Evolutionary conservation across 2,113 vertebrate species (phyloP), one percentile per base, ranked within the genome.

Genomic region (Lasiurus borealis): DNA sequence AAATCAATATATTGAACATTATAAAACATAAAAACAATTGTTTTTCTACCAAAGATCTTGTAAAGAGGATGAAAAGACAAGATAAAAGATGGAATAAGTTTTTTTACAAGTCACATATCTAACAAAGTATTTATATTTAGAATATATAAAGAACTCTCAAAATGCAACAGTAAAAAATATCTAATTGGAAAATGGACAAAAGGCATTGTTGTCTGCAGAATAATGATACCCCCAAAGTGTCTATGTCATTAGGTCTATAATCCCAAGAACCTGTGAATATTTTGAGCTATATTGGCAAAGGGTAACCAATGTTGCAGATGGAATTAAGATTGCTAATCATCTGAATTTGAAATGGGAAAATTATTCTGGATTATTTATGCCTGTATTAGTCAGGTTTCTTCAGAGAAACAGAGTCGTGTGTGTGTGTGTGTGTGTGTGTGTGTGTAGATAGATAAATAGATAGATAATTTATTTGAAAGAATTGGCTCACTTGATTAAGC

Each of bases 231-330:
- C 23, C 27, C 25, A 19, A 92, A 48, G 27, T 0, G 29, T 44
- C 34, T 29, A 27, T 34, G 1, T 0, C 0, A 10, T 13, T 12
- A 8, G 54, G 54, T 27, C 69, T 15, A 23, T 44, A 10, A 27
- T 19, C 34, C 7, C 13, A 21, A 44, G 27, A 25, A 75, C 25
- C 57, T 52, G 44, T 8, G 44, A 52, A 12, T 48, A 10, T 40
- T 59, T 29, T 36, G 52, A 57, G 36, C 34, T 50, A 62, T 21
- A 21, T 13, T 13, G 19, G 57, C 13, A 31, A 27, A 66, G 57
- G 25, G 2, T 66, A 44, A 64, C 18, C 5, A 40, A 13, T 14
- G 34, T 23, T 25, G 25, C 29, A 66, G 57, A 31, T 27, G 25
- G n/a, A 54, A n/a, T 66, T n/a, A n/a, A 44, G 27, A 40, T 19